phyloP scores from a whole-genome alignment of 2,888 invertebrate genomes.

The Drosophila demipolita region DNA sequence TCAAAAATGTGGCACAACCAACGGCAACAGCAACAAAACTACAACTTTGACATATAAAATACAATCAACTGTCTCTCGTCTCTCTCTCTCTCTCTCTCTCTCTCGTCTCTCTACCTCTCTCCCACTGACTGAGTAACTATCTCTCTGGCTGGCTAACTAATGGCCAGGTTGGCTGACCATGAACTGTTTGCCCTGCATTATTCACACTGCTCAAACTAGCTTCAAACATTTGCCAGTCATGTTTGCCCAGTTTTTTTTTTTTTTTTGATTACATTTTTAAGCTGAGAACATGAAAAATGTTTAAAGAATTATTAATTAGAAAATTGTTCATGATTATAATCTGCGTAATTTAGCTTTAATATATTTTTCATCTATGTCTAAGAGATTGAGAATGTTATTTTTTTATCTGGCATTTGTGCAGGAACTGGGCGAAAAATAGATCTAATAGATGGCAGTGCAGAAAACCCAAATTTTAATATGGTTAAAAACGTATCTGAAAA shows the following conservation, averaged over 20 bases:
- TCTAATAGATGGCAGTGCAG: no score
- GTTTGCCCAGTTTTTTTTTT: not conserved
- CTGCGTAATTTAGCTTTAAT: not conserved
- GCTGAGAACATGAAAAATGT: not conserved
- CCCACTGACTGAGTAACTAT: slow-evolving; percentile 3
- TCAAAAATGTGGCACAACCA: slow-evolving; percentile 18
- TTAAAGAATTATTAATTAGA: not conserved
- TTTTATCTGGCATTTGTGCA: no score
- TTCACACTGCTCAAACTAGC: slow-evolving; percentile 21
- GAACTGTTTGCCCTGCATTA: not conserved
- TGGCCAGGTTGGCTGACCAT: slow-evolving; percentile 15
- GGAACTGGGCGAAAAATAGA: no score
- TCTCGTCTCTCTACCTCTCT: not conserved
- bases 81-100: not conserved
- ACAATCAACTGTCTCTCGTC: slow-evolving; percentile 22
- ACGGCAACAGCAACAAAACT: not conserved
- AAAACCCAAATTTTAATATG: no score
- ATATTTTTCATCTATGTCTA: not conserved
- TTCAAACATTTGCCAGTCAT: slow-evolving; percentile 22
- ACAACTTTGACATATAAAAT: slow-evolving; percentile 7
- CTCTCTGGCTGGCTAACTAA: slow-evolving; percentile 13
- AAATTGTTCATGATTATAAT: not conserved
- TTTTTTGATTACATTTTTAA: not conserved
- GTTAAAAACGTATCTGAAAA: not conserved
- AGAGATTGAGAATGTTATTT: not conserved